phyloP scores from a whole-genome alignment of 1,140 invertebrate species.

The Drosophila nasuta region DNA sequence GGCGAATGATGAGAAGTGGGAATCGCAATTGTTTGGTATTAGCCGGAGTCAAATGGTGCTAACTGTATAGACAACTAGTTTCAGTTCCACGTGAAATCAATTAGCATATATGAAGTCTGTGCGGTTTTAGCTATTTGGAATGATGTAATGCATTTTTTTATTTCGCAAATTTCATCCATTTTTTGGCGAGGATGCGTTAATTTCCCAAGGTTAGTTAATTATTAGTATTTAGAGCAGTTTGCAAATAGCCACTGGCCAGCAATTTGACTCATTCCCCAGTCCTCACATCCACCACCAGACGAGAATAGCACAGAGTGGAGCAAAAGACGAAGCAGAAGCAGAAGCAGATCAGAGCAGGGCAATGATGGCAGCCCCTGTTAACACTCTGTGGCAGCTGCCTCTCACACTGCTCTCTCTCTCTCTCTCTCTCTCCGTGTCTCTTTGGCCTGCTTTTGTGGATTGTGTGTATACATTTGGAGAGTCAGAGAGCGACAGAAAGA shows the following conservation, averaged over 20 bases:
- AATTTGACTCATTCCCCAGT: slow-evolving; percentile 4
- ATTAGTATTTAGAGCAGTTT: slow-evolving; percentile 60
- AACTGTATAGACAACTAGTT: slow-evolving; percentile 32
- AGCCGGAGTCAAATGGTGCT: slow-evolving; percentile 45
- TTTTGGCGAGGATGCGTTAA: slow-evolving; percentile 74
- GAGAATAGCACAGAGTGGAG: not conserved
- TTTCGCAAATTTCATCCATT: slow-evolving; percentile 51
- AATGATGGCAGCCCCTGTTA: slow-evolving; percentile 41
- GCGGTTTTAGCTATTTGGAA: not conserved
- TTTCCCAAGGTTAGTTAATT: slow-evolving; percentile 63
- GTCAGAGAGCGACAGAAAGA: slow-evolving; percentile 39
- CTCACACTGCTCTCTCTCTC: slow-evolving; percentile 24
- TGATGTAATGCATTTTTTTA: slow-evolving; percentile 70
- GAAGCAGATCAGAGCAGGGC: slow-evolving; percentile 12
- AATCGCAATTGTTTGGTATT: slow-evolving; percentile 29
- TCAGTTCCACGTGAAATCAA: slow-evolving; percentile 73
- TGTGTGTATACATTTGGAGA: slow-evolving; percentile 64
- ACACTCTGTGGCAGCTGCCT: slow-evolving; percentile 5
- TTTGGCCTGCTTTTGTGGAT: slow-evolving; percentile 56
- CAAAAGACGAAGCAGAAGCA: not conserved
- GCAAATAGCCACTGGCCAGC: slow-evolving; percentile 24
- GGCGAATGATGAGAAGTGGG: not conserved
- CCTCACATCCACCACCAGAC: slow-evolving; percentile 25
- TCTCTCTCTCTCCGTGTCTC: slow-evolving; percentile 10
- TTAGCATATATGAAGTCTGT: slow-evolving; percentile 57